Evolutionary conservation across 2,888 invertebrate species (phyloP), one percentile per base, ranked within the genome.

Genomic region (Harpagoxenus sublaevis): DNA sequence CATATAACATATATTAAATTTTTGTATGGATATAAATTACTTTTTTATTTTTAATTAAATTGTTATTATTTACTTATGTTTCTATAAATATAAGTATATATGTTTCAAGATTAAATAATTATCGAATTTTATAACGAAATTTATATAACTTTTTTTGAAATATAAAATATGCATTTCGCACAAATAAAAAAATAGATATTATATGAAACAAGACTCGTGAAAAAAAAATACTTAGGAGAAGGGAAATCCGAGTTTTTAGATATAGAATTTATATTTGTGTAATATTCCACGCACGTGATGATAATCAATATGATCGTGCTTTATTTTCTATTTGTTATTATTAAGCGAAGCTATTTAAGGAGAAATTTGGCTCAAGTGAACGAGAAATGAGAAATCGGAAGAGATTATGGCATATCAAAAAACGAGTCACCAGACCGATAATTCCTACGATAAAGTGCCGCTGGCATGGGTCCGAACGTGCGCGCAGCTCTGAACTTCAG

Each of bases 401-500:
- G 23, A 55, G 51, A 79, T 68, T 79, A 12, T 70, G 31, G 23
- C 18, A 3, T 39, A 53, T 45, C 2, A 35, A 71, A 23, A 48
- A 31, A 39, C 15, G 45, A 68, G 12, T 6, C 66, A 12, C 18
- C 63, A 28, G 55, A 45, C 45, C 12, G 57, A 55, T 55, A 78
- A 78, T 42, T 53, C 42, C 12, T 57, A 48, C 8, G 78, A 45
- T 55, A 55, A 4, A 48, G n/a, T 48, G 15, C 3, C 5, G 57
- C 18, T 57, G 45, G 55, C 35, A 31, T 53, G 45, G 2, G 3
- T n/a, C 42, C 18, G 35, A 3, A 35, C 28, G 23, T 55, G 31
- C 42, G 28, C n/a, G 45, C 48, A 23, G 3, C 31, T 55, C 39
- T 51, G 60, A 71, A 79, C 71, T 79, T 79, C 48, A 79, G 18